Evolutionary conservation across 2,888 invertebrate genomes (phyloP).

Genomic region (Gymnosoma rotundatum): DNA sequence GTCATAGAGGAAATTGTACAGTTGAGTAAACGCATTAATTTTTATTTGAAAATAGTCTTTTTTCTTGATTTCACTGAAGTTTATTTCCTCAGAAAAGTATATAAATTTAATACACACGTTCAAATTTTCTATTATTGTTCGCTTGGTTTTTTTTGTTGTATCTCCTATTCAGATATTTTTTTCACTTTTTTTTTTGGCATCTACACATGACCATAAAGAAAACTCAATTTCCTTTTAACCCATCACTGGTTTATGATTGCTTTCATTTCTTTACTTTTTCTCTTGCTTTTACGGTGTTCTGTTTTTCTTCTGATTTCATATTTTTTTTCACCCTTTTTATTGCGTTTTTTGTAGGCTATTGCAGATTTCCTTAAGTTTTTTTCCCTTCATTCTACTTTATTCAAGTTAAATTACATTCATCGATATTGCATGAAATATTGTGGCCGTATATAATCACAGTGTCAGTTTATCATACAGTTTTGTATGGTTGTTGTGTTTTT

Average conservation of each 20-base stretch:
- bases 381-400: background rate
- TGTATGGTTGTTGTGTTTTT: background rate
- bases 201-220: slow-evolving; percentile 72
- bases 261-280: slow-evolving; percentile 60
- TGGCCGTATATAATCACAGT: slow-evolving; percentile 56
- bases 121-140: slow-evolving; percentile 36
- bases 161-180: background rate
- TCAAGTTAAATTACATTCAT: slow-evolving; percentile 59
- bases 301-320: slow-evolving; percentile 45
- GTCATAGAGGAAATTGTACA: slow-evolving; percentile 72
- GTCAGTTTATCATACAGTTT: slow-evolving; percentile 56
- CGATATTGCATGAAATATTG: slow-evolving; percentile 30
- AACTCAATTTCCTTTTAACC: slow-evolving; percentile 79
- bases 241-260: slow-evolving; percentile 73
- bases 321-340: slow-evolving; percentile 65
- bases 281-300: slow-evolving; percentile 63
- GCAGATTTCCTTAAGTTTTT: slow-evolving; percentile 45
- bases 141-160: slow-evolving; percentile 19
- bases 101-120: slow-evolving; percentile 70
- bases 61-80: slow-evolving; percentile 1
- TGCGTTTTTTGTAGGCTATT: slow-evolving; percentile 61
- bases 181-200: slow-evolving; percentile 54
- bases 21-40: slow-evolving; percentile 70
- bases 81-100: slow-evolving; percentile 60
- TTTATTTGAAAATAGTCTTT: slow-evolving; percentile 31